Conservation (phyloP, 2,113 vertebrate genomes). For the Odocoileus virginianus region DNA sequence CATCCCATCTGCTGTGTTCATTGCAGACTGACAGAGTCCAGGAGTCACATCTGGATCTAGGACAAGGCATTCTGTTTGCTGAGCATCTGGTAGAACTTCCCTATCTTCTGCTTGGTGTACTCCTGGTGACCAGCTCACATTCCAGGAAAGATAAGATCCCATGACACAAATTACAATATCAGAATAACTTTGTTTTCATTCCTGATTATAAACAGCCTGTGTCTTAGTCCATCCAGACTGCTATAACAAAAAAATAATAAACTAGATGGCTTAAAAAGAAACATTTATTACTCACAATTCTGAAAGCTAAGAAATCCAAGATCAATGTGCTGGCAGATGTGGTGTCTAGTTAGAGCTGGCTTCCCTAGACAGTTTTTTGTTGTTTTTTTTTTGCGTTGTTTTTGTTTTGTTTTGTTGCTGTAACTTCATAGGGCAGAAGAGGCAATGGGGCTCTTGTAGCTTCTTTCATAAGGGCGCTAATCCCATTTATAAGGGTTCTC, state of each 20-base stretch:
- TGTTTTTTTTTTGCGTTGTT: too few species aligned
- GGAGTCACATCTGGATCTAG: background rate
- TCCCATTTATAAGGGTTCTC: background rate
- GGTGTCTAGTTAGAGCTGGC: background rate
- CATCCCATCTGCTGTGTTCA: background rate
- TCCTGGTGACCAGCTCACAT: background rate
- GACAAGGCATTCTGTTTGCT: background rate
- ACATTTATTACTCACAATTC: background rate
- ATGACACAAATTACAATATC: background rate
- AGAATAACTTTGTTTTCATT: background rate
- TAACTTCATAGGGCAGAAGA: background rate
- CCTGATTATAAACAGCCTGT: background rate
- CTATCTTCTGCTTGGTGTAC: background rate
- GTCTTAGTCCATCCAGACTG: background rate
- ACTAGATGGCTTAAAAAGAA: background rate
- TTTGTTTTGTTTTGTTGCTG: background rate
- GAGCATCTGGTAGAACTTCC: background rate
- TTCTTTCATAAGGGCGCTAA: background rate
- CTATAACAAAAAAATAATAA: background rate
- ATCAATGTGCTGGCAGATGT: background rate
- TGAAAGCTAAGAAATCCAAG: background rate
- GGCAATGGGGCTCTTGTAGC: background rate
- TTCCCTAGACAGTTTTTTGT: background rate
- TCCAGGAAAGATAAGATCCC: background rate
- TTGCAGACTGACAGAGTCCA: background rate